Evolutionary conservation across 92 coral and sea anemone species (phyloP).

Genomic region (Epizoanthus illoricatus): DNA sequence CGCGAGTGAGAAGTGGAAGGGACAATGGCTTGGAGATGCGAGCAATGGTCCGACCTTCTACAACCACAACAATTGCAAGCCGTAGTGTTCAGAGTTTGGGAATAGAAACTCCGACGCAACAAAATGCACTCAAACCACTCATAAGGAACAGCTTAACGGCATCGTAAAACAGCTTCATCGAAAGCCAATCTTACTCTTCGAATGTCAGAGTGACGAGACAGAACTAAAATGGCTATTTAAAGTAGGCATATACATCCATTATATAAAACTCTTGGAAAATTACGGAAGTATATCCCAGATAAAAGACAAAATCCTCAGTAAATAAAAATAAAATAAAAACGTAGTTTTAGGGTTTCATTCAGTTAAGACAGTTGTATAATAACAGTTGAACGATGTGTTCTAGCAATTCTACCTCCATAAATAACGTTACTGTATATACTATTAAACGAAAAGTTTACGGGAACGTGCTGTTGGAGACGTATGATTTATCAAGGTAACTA

Average conservation of each 20-base stretch:
- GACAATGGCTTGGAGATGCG: constrained; percentile 23
- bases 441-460: background rate
- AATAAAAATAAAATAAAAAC: no score
- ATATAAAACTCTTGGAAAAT: no score
- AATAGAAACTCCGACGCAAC: background rate
- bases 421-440: no score
- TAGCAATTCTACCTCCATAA: no score
- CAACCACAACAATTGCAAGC: background rate
- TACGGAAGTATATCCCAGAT: no score
- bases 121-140: constrained; percentile 7
- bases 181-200: background rate
- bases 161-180: background rate
- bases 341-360: no score
- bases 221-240: no score
- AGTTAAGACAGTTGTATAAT: no score
- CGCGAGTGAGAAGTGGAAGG: background rate
- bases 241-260: no score
- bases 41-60: constrained; percentile 1
- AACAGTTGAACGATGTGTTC: no score
- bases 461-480: background rate
- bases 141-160: background rate
- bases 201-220: background rate
- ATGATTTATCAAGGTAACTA: background rate
- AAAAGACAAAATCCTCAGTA: no score
- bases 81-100: background rate